Base-by-base conservation (phyloP, 2,888 invertebrate genomes). In the Formica aserva region DNA sequence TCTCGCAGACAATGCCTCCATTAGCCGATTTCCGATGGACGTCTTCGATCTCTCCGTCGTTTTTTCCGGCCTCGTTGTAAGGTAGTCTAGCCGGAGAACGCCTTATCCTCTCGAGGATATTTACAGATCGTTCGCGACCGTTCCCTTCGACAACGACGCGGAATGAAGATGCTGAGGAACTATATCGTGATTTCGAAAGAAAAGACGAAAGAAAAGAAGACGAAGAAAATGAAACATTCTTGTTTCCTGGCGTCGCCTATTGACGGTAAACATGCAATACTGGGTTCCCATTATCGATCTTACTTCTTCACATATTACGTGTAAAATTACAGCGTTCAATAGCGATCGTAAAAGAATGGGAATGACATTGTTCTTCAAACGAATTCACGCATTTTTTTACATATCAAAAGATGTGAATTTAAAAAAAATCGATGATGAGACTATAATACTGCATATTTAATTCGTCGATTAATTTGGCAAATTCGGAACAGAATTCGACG, bases 1-100 rank as follows among this genome's bases (percentile, higher is more conserved):
- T 85, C 90, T 82, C 89, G 69, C 80, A 86, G 87, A 93, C 92
- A 93, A 93, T 92, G 84, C 84, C 77, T 90, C 92, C 92, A 92
- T 92, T 92, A 92, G 76, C 82, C 81, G 48, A 85, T 88, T 86
- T 88, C 89, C 90, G 88, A 82, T 69, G 38, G 62, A 62, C 22
- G 48, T 18, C 69, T 65, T 75, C 77, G 69, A 65, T 74, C 55
- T 72, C 65, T 72, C 75, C 60, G 13, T 62, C 35, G 60, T 29
- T 72, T 48, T 45, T 63, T 76, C 45, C 78, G 29, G 26, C 29
- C 35, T 38, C 57, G 77, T 78, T 80, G 29, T 67, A 76, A 76
- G 65, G 48, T 63, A 5, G 67, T 38, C 22, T 69, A 29, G n/a
- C 35, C 41, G 13, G 67, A 38, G 38, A 62, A 76, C 13, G 66